These are phyloP conservation scores for Drosophila nikananu DNA, from an alignment of 1,140 invertebrate genomes.

Conservation along the genomic window DNA sequence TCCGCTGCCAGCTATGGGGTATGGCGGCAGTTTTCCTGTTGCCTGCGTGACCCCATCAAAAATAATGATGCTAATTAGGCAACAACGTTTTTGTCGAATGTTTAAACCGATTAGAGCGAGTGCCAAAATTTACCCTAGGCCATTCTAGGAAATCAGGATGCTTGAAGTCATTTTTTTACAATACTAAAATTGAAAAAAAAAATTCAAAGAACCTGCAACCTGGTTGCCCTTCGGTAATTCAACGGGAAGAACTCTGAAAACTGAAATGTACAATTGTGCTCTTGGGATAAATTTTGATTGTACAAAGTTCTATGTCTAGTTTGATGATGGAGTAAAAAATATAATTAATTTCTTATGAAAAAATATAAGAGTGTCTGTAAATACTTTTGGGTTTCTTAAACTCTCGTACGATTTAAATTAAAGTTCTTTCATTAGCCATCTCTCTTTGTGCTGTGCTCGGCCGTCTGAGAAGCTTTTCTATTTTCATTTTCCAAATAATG, in stretches of 20 bases:
- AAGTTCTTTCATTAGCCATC: constrained; percentile 4
- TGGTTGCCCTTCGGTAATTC: neutral
- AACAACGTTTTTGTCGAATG: constrained; percentile 62
- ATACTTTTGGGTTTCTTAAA: neutral
- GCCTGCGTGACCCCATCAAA: constrained; percentile 71
- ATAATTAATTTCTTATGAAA: neutral
- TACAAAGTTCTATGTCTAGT: neutral
- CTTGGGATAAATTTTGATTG: neutral
- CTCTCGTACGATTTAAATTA: neutral
- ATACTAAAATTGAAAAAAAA: no score
- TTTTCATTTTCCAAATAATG: constrained; percentile 74
- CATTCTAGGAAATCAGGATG: constrained; percentile 17
- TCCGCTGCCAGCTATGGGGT: neutral
- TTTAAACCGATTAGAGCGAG: constrained; percentile 71
- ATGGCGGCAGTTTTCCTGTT: constrained; percentile 4
- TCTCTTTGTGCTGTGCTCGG: constrained; percentile 8
- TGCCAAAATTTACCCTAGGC: constrained; percentile 38
- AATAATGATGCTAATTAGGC: constrained; percentile 80
- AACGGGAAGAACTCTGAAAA: no score
- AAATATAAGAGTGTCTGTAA: neutral
- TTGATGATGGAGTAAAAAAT: neutral
- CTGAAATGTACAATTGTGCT: neutral
- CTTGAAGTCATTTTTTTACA: no score
- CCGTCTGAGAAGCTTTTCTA: constrained; percentile 24
- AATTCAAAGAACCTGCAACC: neutral